Evolutionary conservation across 2,797 vertebrate species (phyloP).

Genomic region (Catostomus latipinnis): DNA sequence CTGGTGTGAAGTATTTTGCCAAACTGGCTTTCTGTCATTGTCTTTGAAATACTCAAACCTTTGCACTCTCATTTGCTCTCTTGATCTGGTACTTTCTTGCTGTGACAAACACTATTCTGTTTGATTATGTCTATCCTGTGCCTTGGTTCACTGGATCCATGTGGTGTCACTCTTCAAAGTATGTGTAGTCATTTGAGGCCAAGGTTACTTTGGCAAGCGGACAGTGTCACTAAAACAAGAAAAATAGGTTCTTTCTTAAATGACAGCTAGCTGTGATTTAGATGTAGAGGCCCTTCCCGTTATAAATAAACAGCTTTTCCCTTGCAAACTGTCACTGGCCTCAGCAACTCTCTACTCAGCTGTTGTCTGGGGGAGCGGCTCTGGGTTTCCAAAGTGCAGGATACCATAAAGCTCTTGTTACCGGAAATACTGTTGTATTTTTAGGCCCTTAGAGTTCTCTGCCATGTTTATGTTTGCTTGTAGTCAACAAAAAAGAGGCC

Average conservation of each 20-base stretch:
- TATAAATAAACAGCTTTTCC: constrained; percentile 77
- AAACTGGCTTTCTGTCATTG: background rate
- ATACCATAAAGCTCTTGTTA: constrained; percentile 54
- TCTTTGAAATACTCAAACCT: constrained; percentile 12
- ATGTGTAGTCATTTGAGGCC: constrained; percentile 47
- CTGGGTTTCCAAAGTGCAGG: constrained; percentile 42
- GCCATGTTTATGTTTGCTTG: constrained; percentile 59
- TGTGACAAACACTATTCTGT: constrained; percentile 40
- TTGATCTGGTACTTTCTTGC: background rate
- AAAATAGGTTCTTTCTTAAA: constrained; percentile 64
- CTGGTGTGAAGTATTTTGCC: background rate
- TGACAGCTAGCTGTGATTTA: constrained; percentile 65
- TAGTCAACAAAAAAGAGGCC: constrained; percentile 10
- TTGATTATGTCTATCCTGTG: background rate
- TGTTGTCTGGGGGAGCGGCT: constrained; percentile 77
- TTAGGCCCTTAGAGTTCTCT: constrained; percentile 53
- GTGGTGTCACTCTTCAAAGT: constrained; percentile 36
- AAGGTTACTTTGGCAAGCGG: constrained; percentile 46
- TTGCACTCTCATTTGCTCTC: constrained; percentile 8
- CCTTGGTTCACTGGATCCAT: background rate
- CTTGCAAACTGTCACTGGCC: constrained; percentile 58
- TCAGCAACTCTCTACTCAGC: constrained; percentile 73
- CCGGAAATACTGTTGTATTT: background rate
- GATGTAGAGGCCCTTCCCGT: constrained; percentile 64
- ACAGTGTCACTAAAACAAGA: constrained; percentile 52